Evolutionary conservation across 2,113 vertebrate species (phyloP).

Genomic region (Cisticola juncidis): DNA sequence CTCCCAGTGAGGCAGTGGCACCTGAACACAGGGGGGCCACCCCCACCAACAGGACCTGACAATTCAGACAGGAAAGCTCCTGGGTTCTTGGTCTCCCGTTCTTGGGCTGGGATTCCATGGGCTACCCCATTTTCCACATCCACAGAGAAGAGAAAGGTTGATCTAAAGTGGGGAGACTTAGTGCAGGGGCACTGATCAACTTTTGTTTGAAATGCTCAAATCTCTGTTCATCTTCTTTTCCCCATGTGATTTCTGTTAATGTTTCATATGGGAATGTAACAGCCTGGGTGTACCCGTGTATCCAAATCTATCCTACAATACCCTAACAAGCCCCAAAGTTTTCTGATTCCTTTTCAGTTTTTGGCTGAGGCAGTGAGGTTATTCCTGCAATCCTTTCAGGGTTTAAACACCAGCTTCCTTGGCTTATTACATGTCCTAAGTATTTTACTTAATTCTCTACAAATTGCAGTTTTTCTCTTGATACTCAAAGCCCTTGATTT

Average conservation of each 20-base stretch:
- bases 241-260: background rate
- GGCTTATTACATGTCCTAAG: background rate
- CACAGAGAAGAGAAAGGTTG: background rate
- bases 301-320: background rate
- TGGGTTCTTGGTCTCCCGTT: background rate
- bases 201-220: background rate
- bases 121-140: background rate
- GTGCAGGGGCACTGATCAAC: background rate
- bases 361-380: background rate
- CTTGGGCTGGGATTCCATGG: background rate
- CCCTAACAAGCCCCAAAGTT: background rate
- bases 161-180: background rate
- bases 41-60: background rate
- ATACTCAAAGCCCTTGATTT: background rate
- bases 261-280: background rate
- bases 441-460: background rate
- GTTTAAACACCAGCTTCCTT: background rate
- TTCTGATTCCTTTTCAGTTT: background rate
- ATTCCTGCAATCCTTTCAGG: background rate
- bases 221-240: background rate
- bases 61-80: background rate
- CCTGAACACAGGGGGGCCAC: background rate
- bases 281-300: background rate
- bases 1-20: background rate
- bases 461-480: background rate